Evolutionary conservation across 1,140 invertebrate genomes (phyloP).

Genomic region (Hypsibius dujardini): DNA sequence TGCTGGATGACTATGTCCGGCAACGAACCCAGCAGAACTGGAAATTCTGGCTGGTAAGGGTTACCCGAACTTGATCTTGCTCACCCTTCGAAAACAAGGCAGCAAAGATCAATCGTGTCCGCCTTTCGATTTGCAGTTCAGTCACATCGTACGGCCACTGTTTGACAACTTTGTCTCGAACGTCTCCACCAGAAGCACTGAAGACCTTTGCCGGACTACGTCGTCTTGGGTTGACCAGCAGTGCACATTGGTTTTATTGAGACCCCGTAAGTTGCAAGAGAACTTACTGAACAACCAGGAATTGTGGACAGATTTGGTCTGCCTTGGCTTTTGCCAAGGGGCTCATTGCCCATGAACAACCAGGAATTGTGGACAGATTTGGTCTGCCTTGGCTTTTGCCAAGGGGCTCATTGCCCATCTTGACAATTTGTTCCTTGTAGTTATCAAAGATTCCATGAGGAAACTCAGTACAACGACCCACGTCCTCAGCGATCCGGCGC

Average conservation of each 20-base stretch:
- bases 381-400: too few relatives aligned
- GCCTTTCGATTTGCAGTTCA: conserved; percentile 74
- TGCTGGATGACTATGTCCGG: conserved; percentile 78
- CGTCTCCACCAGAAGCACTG: conserved; percentile 70
- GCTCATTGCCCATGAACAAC: too few relatives aligned
- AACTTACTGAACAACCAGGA: too few relatives aligned
- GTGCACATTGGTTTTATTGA: conserved; percentile 74
- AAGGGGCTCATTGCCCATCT: too few relatives aligned
- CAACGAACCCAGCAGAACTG: conserved; percentile 70
- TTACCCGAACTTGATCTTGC: too few relatives aligned
- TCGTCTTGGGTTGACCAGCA: conserved; percentile 85
- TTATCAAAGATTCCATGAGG: conserved; percentile 63
- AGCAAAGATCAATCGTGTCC: too few relatives aligned
- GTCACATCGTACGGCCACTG: conserved; percentile 65
- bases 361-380: too few relatives aligned
- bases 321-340: too few relatives aligned
- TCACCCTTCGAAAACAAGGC: too few relatives aligned
- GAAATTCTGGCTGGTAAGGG: conserved; percentile 96
- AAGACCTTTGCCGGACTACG: conserved; percentile 76
- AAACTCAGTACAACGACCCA: conserved; percentile 78
- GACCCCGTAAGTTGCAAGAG: conserved; percentile 51
- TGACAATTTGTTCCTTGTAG: too few relatives aligned
- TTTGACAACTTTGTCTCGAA: conserved; percentile 71
- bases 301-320: too few relatives aligned
- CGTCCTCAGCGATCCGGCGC: conserved; percentile 66